Conservation (phyloP, 2,888 invertebrate genomes). For the Tanytarsus gracilentus region DNA sequence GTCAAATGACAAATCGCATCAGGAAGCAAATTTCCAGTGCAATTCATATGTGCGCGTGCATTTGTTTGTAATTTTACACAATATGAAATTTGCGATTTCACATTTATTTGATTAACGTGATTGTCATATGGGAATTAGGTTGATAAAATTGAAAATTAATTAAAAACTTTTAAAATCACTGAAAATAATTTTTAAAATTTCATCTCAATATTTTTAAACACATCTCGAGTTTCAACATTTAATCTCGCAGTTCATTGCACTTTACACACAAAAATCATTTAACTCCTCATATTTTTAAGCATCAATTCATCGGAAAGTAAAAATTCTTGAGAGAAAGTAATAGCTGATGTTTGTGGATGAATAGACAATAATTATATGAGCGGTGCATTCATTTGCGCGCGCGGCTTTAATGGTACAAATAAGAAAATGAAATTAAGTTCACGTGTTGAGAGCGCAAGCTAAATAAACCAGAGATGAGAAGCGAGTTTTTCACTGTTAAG, state of each 20-base stretch:
- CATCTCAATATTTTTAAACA: neutral
- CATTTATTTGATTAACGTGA: neutral
- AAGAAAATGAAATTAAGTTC: conserved; percentile 25
- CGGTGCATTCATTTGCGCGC: neutral
- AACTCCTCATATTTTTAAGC: neutral
- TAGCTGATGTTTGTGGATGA: conserved; percentile 23
- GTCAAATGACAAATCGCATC: no score
- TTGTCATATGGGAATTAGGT: neutral
- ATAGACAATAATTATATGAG: neutral
- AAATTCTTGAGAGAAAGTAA: conserved; percentile 28
- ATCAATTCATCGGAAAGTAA: conserved; percentile 10
- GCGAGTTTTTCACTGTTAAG: neutral
- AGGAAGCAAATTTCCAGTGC: no score
- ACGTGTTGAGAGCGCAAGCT: no score
- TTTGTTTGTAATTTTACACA: no score
- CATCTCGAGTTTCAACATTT: neutral
- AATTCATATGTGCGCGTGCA: no score
- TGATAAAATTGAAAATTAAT: neutral
- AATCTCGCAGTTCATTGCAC: neutral
- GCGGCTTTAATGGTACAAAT: neutral
- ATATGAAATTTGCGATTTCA: no score
- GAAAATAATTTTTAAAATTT: no score
- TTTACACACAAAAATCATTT: neutral
- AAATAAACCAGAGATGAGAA: no score
- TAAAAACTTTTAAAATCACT: neutral